phyloP scores from a whole-genome alignment of 2,888 invertebrate species.

The Drosophila pseudotakahashii region DNA sequence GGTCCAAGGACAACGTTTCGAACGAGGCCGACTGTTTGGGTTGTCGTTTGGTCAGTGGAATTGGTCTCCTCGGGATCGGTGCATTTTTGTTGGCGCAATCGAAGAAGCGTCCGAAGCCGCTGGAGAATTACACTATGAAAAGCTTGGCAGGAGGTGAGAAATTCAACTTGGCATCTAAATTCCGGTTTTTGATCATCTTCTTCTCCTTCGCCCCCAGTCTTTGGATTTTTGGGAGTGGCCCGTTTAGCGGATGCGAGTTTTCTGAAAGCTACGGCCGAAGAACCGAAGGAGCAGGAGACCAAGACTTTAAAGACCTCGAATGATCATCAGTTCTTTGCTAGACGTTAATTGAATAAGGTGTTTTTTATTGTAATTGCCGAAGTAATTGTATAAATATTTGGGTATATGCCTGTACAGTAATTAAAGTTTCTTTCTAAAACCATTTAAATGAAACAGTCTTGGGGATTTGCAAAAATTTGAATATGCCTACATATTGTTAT shows the following conservation, averaged over 20 bases:
- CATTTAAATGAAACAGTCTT: background rate
- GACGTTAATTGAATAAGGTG: slow-evolving; percentile 39
- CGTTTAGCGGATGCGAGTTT: slow-evolving; percentile 85
- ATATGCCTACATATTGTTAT: background rate
- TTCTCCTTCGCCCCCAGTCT: slow-evolving; percentile 82
- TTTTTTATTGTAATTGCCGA: background rate
- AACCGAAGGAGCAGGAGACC: slow-evolving; percentile 28
- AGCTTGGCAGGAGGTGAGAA: slow-evolving; percentile 70
- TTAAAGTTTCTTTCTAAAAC: background rate
- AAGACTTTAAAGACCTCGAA: slow-evolving; percentile 20
- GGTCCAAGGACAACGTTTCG: slow-evolving; percentile 61
- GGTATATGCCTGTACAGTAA: background rate
- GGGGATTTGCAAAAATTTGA: background rate
- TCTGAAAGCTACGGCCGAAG: slow-evolving; percentile 57
- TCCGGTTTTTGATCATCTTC: background rate
- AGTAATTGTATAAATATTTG: background rate
- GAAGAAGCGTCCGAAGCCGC: slow-evolving; percentile 83
- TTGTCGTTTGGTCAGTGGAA: slow-evolving; percentile 87
- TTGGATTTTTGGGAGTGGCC: slow-evolving; percentile 86
- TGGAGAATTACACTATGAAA: slow-evolving; percentile 71
- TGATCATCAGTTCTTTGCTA: slow-evolving; percentile 48
- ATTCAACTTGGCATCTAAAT: background rate
- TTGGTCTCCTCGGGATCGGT: slow-evolving; percentile 87
- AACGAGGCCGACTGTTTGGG: slow-evolving; percentile 85
- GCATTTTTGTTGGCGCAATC: slow-evolving; percentile 86